A percentile compares a stretch with the other conserved stretches of the same genome.
phyloP scores from a whole-genome alignment of 2,888 invertebrate genomes.

The Acanthacorydalis orientalis region DNA sequence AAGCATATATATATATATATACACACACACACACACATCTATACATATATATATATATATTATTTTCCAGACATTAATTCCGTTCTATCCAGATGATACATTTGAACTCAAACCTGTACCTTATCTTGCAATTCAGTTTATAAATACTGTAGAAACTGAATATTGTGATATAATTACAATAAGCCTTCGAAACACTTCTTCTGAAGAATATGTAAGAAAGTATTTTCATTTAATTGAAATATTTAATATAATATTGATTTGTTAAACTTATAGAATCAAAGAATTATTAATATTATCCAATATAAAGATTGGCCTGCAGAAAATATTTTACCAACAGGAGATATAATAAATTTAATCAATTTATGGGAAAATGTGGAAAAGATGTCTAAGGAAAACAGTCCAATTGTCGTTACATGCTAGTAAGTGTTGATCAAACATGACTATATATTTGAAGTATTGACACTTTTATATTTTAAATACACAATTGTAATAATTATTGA shows the following conservation, averaged over 20 bases:
- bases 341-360: constrained; percentile 17
- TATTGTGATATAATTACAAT: background rate
- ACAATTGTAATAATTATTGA: too few species aligned
- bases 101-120: constrained; percentile 9
- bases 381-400: constrained; percentile 15
- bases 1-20: too few species aligned
- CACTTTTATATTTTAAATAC: too few species aligned
- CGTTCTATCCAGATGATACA: background rate
- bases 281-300: constrained; percentile 15
- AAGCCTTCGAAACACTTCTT: background rate
- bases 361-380: constrained; percentile 22
- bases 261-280: constrained; percentile 8
- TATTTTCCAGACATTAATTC: background rate
- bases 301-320: constrained; percentile 20
- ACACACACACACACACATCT: too few species aligned
- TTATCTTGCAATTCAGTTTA: constrained; percentile 11
- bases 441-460: too few species aligned
- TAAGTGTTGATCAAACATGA: constrained; percentile 14
- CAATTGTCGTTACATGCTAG: constrained; percentile 25
- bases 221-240: constrained; percentile 9
- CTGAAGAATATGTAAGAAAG: background rate
- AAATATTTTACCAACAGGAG: constrained; percentile 14
- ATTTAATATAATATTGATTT: background rate
- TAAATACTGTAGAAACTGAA: background rate
- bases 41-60: too few species aligned